Percentiles rank a stretch among this genome's conserved stretches.
Conservation (phyloP, 2,113 vertebrate species). For the Brienomyrus brachyistius region DNA sequence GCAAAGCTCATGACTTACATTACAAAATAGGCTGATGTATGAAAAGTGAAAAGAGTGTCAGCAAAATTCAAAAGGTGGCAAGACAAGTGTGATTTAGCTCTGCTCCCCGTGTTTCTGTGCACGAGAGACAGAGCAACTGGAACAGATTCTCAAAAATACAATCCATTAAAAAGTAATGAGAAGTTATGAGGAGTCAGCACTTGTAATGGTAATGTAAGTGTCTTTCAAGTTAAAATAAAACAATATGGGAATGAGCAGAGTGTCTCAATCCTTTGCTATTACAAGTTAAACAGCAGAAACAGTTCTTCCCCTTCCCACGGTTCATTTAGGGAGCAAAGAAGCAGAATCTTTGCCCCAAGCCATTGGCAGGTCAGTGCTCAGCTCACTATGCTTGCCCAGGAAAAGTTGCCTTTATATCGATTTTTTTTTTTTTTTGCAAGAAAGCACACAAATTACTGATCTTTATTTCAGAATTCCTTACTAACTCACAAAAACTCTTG, state of each 20-base stretch:
- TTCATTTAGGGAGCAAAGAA: constrained; percentile 56
- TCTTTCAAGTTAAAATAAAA: constrained; percentile 54
- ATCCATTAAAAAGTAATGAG: constrained; percentile 20
- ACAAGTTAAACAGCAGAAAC: constrained; percentile 44
- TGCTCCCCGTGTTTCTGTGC: too few relatives aligned
- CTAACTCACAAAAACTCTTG: neutral
- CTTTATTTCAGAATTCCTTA: neutral
- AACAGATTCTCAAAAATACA: constrained; percentile 18
- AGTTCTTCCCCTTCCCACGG: constrained; percentile 39
- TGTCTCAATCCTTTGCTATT: constrained; percentile 32
- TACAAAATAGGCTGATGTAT: neutral
- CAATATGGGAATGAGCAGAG: constrained; percentile 46
- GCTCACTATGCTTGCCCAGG: constrained; percentile 39
- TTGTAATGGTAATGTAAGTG: constrained; percentile 25
- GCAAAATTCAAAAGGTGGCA: neutral
- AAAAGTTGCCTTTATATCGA: constrained; percentile 37
- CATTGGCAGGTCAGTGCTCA: constrained; percentile 40
- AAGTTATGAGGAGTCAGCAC: neutral
- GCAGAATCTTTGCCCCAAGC: constrained; percentile 52
- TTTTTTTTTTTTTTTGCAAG: constrained; percentile 43
- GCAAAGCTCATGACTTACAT: neutral
- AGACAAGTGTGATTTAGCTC: neutral
- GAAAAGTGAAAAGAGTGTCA: neutral
- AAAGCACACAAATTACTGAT: constrained; percentile 11
- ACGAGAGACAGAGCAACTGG: neutral